phyloP scores from a whole-genome alignment of 2,888 invertebrate species.

The Apocheima hispidaria region DNA sequence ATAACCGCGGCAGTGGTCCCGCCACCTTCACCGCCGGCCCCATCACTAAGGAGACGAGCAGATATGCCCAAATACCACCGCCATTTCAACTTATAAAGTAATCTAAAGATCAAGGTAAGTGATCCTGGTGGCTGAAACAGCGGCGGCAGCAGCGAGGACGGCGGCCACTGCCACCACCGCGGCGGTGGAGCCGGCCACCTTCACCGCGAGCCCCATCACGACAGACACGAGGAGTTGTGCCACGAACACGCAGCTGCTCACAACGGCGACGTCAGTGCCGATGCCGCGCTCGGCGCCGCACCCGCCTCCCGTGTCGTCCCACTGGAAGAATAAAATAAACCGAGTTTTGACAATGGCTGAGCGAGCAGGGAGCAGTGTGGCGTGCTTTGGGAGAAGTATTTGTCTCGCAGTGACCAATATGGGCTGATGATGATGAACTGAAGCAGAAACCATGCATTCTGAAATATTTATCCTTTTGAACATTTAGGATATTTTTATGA shows the following conservation, averaged over 20 bases:
- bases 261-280: slow-evolving; percentile 97
- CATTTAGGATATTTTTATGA: no score
- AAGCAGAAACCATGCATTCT: no score
- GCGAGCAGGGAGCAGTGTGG: not conserved
- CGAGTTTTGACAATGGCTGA: not conserved
- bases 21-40: not conserved
- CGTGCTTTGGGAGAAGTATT: not conserved
- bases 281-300: slow-evolving; percentile 92
- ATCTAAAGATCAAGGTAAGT: slow-evolving; percentile 94
- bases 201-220: slow-evolving; percentile 94
- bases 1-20: no score
- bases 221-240: slow-evolving; percentile 97
- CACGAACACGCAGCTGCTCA: slow-evolving; percentile 98
- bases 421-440: no score
- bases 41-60: not conserved
- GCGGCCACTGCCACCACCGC: slow-evolving; percentile 95
- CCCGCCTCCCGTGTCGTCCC: slow-evolving; percentile 76
- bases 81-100: not conserved
- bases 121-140: slow-evolving; percentile 93
- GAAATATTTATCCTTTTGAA: no score
- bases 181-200: slow-evolving; percentile 92
- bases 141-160: slow-evolving; percentile 93
- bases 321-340: slow-evolving; percentile 55
- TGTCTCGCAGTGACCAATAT: no score
- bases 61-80: not conserved